Conservation (phyloP, 2,888 invertebrate genomes). For the Enoplolaimus lenunculus region DNA sequence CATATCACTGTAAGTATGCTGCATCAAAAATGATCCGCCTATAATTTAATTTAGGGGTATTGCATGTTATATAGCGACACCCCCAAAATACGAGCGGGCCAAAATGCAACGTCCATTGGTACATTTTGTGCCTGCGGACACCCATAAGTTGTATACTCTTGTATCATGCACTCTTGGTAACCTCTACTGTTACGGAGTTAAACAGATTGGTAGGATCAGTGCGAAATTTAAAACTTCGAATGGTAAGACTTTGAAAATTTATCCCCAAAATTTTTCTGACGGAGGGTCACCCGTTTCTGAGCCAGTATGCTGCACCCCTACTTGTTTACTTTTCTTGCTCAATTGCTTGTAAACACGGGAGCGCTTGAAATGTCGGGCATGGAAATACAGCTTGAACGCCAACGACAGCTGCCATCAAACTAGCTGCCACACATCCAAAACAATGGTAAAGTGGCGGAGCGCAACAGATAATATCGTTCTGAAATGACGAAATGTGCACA, state of each 20-base stretch:
- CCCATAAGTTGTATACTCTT: too few species aligned
- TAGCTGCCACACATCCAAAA: slow-evolving; percentile 56
- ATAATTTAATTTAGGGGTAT: too few species aligned
- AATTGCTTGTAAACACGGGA: slow-evolving; percentile 52
- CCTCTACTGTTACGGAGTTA: too few species aligned
- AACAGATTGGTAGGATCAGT: too few species aligned
- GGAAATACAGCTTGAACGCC: slow-evolving; percentile 44
- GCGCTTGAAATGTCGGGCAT: slow-evolving; percentile 48
- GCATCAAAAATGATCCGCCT: too few species aligned
- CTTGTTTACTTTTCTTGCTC: slow-evolving; percentile 56
- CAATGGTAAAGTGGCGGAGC: slow-evolving; percentile 70
- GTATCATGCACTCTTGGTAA: too few species aligned
- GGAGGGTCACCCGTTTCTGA: slow-evolving; percentile 2
- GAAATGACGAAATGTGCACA: slow-evolving; percentile 5
- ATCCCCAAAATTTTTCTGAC: neutral
- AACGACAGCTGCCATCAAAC: slow-evolving; percentile 50
- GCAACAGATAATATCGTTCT: neutral
- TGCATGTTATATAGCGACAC: too few species aligned
- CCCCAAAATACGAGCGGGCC: too few species aligned
- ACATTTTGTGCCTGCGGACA: too few species aligned
- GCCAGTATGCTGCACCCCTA: slow-evolving; percentile 29
- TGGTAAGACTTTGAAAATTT: neutral
- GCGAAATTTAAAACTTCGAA: too few species aligned
- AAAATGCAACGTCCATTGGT: too few species aligned
- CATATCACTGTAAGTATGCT: too few species aligned